Evolutionary conservation across 2,113 vertebrate species (phyloP), one percentile per base, ranked within the genome.

Genomic region (Furnarius figulus): DNA sequence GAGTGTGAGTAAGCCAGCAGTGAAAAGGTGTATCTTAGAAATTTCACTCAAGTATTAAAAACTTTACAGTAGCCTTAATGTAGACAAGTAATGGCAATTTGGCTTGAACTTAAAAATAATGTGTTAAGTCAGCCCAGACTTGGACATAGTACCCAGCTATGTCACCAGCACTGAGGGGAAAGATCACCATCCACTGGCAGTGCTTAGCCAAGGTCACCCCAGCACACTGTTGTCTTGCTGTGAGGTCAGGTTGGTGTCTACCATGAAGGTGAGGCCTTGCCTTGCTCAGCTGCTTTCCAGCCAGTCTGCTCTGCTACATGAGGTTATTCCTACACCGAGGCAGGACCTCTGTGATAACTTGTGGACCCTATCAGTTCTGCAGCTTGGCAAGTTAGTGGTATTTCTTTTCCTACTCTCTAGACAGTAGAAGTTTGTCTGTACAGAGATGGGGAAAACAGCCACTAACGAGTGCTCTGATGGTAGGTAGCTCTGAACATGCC

Each of bases 241-340:
- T 10, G 17, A 55, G 28, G 42, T 30, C 17, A 70, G 35, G 2
- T 20, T 59, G 16, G 24, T 19, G 14, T 37, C 39, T 33, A n/a
- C 3, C 7, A 10, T 20, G 6, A 92, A 20, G 13, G 22, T 0
- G 0, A 11, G 2, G 11, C 24, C 15, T 24, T 39, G 44, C 15
- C 39, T 17, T 49, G 13, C 28, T n/a, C 61, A 63, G 23, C 25
- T 68, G 46, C 33, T 78, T 35, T 70, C 49, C 31, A 70, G 53
- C 8, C 3, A 1, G 10, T 39, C 33, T 28, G 25, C 10, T 20
- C 37, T 37, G 23, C 5, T 35, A 37, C 9, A 2, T 15, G 19
- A 2, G 0, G 14, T 73, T 65, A 37, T 17, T 87, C 16, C 13
- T 37, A 35, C n/a, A 25, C 6, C 10, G 10, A 55, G 7, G 25